Percentiles rank a stretch among this genome's conserved stretches.
These are phyloP conservation scores for Tyria jacobaeae DNA, from an alignment of 2,888 invertebrate species.

Conservation along the genomic window DNA sequence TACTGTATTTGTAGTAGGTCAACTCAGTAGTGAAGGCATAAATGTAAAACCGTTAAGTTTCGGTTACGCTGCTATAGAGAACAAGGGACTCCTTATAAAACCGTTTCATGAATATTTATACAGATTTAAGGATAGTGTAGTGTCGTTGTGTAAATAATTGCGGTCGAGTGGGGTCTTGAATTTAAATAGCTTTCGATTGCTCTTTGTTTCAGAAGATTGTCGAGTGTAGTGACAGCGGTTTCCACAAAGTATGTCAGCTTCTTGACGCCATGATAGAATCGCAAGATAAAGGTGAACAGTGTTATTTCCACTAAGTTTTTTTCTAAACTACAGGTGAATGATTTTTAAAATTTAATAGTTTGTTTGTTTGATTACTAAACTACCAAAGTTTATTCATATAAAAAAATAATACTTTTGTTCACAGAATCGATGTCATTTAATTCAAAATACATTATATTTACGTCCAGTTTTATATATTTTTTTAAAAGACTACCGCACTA, in stretches of 20 bases:
- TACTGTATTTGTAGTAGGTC: not conserved
- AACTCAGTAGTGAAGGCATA: conserved; percentile 28
- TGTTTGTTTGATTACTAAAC: not conserved
- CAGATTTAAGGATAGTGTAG: conserved; percentile 73
- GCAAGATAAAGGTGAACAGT: conserved; percentile 5
- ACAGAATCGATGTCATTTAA: no score
- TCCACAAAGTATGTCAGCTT: conserved; percentile 18
- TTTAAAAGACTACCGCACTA: no score
- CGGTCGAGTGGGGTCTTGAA: conserved; percentile 63
- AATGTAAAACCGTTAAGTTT: conserved; percentile 64
- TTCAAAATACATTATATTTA: no score
- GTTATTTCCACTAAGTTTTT: not conserved
- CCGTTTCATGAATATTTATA: conserved; percentile 78
- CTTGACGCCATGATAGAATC: conserved; percentile 9
- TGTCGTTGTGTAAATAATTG: conserved; percentile 70
- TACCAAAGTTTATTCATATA: no score
- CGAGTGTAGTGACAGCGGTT: conserved; percentile 45
- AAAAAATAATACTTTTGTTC: no score
- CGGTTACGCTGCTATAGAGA: conserved; percentile 66
- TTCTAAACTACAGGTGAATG: not conserved
- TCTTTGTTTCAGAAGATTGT: conserved; percentile 49
- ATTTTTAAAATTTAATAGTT: not conserved
- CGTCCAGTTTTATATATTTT: no score
- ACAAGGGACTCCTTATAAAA: conserved; percentile 69
- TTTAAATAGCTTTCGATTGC: conserved; percentile 62